Evolutionary conservation across 1,140 invertebrate species (phyloP), one percentile per base, ranked within the genome.

Genomic region (Drosophila guanche): DNA sequence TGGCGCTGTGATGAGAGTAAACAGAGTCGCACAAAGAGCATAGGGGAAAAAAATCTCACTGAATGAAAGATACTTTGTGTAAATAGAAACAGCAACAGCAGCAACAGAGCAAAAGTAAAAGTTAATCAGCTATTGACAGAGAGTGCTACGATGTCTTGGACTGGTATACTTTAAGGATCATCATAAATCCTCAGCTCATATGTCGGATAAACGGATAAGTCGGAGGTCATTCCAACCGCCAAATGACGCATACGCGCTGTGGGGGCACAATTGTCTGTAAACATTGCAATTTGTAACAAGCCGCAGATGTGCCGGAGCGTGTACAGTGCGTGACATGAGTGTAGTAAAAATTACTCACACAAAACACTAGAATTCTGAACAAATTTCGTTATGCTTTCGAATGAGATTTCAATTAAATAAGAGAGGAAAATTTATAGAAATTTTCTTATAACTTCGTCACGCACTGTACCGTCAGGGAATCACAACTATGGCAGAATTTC

Each of bases 161-260:
- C n/a, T 20, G 37, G 16, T 48, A 16, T 47, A 10, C 50, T 67
- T 67, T 29, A 33, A 68, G 43, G 62, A 68, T 56, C 62, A 56
- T 68, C 50, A 68, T 68, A 68, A 68, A 68, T 68, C 43, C 22
- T 14, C 43, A 40, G 47, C 29, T 42, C 62, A 43, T 42, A 47
- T 4, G 55, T 41, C 62, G 33, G 51, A 33, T 48, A 56, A 68
- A 16, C 25, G 29, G 10, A 37, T 37, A 37, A 37, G 10, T 37
- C 33, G 33, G 62, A 20, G 62, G 65, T 68, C 62, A 68, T 42
- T 33, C 27, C 20, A 6, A n/a, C 37, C 14, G 5, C 8, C 62
- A 68, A 68, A 68, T 68, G 51, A 68, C 72, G 56, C 25, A 80
- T 72, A 80, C 67, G 78, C 60, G 60, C 42, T 51, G 33, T 80